Base-by-base conservation (phyloP, 2,888 invertebrate genomes). In the Augochlorella aurata region DNA sequence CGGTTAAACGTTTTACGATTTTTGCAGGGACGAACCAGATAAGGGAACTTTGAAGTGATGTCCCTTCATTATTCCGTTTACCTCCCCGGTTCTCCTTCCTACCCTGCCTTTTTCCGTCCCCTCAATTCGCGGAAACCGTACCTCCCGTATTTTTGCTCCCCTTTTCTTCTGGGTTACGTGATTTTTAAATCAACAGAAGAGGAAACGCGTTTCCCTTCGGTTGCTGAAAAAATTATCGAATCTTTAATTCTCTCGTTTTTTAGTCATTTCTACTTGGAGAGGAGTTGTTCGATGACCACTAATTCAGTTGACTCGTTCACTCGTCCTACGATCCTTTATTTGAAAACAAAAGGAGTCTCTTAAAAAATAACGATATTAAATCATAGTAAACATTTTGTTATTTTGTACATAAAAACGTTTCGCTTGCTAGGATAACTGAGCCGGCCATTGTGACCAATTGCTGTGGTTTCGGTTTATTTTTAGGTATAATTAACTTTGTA, bases 31-130 rank as follows among this genome's bases (percentile, higher is more conserved):
- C 50, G 65, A 61, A 74, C 45, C 58, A 74, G 74, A 84, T 76
- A 74, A 82, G 74, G 49, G 29, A 78, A 61, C 24, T 81, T 79
- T 79, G 63, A 77, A 63, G 70, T 49, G 66, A 68, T 61, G 70
- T 69, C 38, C 71, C 70, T 83, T 77, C 71, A 79, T 86, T 76
- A 67, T 78, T 77, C 78, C 85, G 79, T 80, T 82, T 79, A 77
- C 65, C 69, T 49, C 52, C 21, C 69, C 52, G 61, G 63, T 75
- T 45, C 29, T n/a, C 52, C 29, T 49, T 70, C 47, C 18, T 12
- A 24, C 18, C 9, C 44, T 38, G 14, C 18, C n/a, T 54, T 44
- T 18, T 54, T 14, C 21, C 21, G 7, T 21, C 47, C 10, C 29
- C n/a, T 10, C 63, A 29, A 24, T 24, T 47, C 70, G 16, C 16